Conservation (phyloP, 2,797 vertebrate species). For the Eulemur coronatus region DNA sequence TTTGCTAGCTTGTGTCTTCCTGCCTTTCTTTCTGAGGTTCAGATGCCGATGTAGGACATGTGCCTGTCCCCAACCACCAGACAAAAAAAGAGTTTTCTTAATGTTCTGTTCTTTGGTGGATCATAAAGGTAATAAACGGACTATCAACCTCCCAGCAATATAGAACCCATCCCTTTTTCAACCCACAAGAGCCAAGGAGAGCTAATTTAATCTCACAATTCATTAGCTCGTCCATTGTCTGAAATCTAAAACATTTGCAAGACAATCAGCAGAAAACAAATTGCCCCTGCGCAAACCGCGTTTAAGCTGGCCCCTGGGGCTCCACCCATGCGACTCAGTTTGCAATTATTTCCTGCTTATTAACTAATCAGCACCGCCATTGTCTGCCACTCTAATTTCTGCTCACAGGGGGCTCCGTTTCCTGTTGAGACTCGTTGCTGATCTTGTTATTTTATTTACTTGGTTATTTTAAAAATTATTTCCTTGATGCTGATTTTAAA, state of each 20-base stretch:
- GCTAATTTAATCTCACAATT: conserved; percentile 62
- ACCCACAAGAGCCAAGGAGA: background rate
- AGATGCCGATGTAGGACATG: background rate
- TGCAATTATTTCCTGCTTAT: background rate
- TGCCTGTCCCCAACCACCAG: background rate
- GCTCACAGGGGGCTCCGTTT: background rate
- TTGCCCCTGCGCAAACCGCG: fast-evolving
- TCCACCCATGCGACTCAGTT: background rate
- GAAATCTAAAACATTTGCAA: conserved; percentile 27
- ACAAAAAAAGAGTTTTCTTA: background rate
- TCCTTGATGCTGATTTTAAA: background rate
- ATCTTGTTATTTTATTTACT: background rate
- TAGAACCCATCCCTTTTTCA: conserved; percentile 45
- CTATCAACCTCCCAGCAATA: background rate
- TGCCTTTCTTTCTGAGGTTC: background rate
- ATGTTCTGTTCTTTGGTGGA: background rate
- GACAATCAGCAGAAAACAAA: background rate
- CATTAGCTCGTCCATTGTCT: conserved; percentile 57
- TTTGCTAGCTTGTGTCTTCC: background rate
- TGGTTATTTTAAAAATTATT: background rate
- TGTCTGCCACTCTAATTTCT: background rate
- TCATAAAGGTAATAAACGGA: background rate
- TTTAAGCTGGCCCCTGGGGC: background rate
- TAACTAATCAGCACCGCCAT: background rate
- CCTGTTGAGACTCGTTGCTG: background rate